These are phyloP conservation scores for Trissolcus japonicus DNA, from an alignment of 2,888 invertebrate species.

Conservation along the genomic window DNA sequence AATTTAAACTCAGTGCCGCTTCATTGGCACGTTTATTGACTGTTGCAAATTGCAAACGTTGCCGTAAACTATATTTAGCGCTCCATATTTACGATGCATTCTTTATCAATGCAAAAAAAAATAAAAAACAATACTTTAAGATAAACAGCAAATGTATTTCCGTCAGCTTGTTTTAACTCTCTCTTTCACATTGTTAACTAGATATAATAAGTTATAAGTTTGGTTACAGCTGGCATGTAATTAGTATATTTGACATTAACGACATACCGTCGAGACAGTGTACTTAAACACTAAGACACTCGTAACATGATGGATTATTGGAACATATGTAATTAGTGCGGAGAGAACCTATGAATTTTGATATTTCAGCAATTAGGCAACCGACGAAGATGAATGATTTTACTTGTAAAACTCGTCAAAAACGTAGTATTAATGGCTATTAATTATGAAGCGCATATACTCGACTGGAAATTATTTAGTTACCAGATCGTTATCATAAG, in stretches of 20 bases:
- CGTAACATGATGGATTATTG: conserved; percentile 47
- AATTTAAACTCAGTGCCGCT: conserved; percentile 25
- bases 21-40: conserved; percentile 42
- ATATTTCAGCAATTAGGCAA: conserved; percentile 24
- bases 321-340: conserved; percentile 44
- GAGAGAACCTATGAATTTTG: conserved; percentile 38
- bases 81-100: conserved; percentile 31
- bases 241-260: conserved; percentile 29
- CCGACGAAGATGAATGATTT: conserved; percentile 26
- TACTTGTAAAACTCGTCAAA: too few relatives aligned
- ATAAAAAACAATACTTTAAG: neutral
- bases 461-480: too few relatives aligned
- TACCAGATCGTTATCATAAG: too few relatives aligned
- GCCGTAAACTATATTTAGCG: conserved; percentile 25
- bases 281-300: conserved; percentile 27
- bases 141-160: neutral
- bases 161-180: neutral
- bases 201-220: too few relatives aligned
- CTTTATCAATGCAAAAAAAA: too few relatives aligned
- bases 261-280: conserved; percentile 19
- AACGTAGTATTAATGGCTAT: neutral
- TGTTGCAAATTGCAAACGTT: conserved; percentile 35
- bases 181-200: neutral
- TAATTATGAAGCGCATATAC: too few relatives aligned
- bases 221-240: neutral